phyloP scores from a whole-genome alignment of 2,797 vertebrate genomes.

The Gallirallus australis region DNA sequence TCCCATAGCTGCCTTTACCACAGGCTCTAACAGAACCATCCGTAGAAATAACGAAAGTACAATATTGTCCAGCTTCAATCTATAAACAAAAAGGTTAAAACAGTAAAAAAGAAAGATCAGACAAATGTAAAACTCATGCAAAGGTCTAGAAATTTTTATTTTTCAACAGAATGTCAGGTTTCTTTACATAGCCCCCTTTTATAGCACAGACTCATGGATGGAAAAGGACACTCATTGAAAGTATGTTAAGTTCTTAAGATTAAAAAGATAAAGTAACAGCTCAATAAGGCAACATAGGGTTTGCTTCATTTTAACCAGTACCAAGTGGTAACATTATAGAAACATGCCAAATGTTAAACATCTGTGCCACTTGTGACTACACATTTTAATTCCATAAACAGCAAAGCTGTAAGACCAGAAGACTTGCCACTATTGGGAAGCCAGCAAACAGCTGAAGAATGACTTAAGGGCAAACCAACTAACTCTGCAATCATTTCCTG shows the following conservation, averaged over 20 bases:
- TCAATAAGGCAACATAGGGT: not conserved
- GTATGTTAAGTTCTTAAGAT: not conserved
- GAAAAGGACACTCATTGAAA: not conserved
- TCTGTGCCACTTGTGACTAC: not conserved
- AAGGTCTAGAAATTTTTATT: not conserved
- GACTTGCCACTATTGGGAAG: not conserved
- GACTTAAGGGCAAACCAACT: not conserved
- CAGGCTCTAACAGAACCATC: constrained; percentile 87
- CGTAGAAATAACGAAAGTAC: constrained; percentile 86
- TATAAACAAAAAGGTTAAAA: constrained; percentile 49
- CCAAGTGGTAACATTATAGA: not conserved
- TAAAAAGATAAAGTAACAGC: not conserved
- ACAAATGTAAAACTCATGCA: not conserved
- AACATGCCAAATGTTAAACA: not conserved
- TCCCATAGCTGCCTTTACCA: constrained; percentile 87
- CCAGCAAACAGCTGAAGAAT: not conserved
- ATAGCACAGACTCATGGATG: not conserved
- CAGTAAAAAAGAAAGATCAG: not conserved
- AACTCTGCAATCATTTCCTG: not conserved
- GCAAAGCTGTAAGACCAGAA: not conserved
- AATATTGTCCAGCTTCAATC: constrained; percentile 88
- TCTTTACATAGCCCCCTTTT: not conserved
- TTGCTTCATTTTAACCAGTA: not conserved
- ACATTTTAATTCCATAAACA: not conserved
- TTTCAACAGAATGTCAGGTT: not conserved